Base-by-base conservation (phyloP, 2,113 vertebrate species). In the Atrichornis clamosus region DNA sequence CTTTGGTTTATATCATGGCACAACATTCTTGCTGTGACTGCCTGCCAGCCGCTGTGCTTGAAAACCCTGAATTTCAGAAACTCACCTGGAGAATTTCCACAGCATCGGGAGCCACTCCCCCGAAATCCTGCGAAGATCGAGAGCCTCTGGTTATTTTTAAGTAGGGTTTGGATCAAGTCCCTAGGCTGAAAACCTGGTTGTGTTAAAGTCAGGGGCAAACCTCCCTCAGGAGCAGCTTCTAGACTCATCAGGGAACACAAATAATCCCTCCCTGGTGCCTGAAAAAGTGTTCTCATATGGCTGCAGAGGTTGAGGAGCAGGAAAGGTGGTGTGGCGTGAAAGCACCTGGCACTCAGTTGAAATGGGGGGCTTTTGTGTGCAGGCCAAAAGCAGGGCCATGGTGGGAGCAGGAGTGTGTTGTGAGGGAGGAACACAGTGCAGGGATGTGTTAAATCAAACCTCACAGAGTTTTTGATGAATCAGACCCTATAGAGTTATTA, bases 1-100 rank as follows among this genome's bases (percentile, higher is more conserved):
- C 85, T 72, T 77, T 65, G 93, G 69, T 94, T 94, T 87, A 49
- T 64, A n/a, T 94, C 74, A 81, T 10, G 90, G 90, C 79, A 90
- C 85, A 85, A 3, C 85, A 76, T 73, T 92, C 86, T 74, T 77
- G 83, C 91, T 42, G 67, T 1, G 22, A 60, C 81, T 6, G 39
- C 70, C 65, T 13, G 76, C 68, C 11, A 70, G 79, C 68, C 5
- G 6, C 77, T 15, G 62, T 2, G 2, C 58, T n/a, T 19, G 81
- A 72, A 63, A 60, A 55, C 9, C 17, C 3, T 6, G 56, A 2
- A 0, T 37, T 86, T 59, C 85, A 69, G 68, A 37, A 77, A 70
- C 85, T 72, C 86, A 95, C 96, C 90, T 85, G 83, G 75, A 32
- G 86, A 63, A 62, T 59, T 83, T 59, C 52, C 64, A 41, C 79